Evolutionary conservation across 2,888 invertebrate genomes (phyloP).

Genomic region (Thymelicus sylvestris): DNA sequence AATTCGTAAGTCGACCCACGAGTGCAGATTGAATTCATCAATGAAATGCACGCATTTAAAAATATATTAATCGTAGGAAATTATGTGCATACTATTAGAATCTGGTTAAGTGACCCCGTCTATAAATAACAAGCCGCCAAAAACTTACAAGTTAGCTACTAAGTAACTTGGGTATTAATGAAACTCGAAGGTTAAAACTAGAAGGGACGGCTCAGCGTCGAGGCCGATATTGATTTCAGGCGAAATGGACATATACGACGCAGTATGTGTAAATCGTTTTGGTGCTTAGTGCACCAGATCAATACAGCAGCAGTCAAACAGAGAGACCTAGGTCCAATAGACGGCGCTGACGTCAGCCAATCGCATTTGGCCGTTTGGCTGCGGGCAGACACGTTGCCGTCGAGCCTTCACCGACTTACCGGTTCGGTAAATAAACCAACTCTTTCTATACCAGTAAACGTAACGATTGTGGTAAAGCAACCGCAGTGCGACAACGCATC

Average conservation of each 20-base stretch:
- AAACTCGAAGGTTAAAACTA: constrained; percentile 40
- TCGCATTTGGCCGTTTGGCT: constrained; percentile 68
- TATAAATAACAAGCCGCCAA: constrained; percentile 25
- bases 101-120: constrained; percentile 14
- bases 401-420: constrained; percentile 82
- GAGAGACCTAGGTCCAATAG: constrained; percentile 69
- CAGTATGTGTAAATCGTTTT: constrained; percentile 47
- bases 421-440: constrained; percentile 68
- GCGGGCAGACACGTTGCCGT: constrained; percentile 70
- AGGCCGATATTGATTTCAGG: constrained; percentile 37
- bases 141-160: constrained; percentile 27
- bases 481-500: constrained; percentile 66
- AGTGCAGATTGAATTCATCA: constrained; percentile 17
- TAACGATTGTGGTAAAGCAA: constrained; percentile 46
- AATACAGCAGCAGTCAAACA: constrained; percentile 68
- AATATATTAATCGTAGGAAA: constrained; percentile 13
- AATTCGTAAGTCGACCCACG: constrained; percentile 34
- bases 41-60: constrained; percentile 21
- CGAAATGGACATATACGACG: constrained; percentile 41
- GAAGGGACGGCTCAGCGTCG: constrained; percentile 25
- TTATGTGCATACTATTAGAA: constrained; percentile 14
- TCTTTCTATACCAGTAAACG: constrained; percentile 57
- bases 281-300: constrained; percentile 74
- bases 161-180: constrained; percentile 27
- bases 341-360: constrained; percentile 74